Base-by-base conservation (phyloP, 2,888 invertebrate genomes). In the Cataglyphis livida region DNA sequence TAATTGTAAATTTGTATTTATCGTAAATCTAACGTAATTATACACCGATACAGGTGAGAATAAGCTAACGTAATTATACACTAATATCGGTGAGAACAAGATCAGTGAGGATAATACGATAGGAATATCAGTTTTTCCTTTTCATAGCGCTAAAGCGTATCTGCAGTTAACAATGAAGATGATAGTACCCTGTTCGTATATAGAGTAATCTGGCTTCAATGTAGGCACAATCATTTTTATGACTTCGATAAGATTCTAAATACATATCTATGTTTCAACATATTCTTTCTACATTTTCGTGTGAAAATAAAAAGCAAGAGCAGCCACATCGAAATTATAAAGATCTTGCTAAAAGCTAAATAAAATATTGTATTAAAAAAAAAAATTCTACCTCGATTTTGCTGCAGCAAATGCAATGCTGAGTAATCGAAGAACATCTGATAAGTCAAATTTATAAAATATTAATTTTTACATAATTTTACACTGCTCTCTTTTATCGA, bases 1-100 rank as follows among this genome's bases (percentile, higher is more conserved):
- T 35, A 51, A 62, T 51, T 35, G 18, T 18, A 64, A 64, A 64
- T 75, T 44, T 32, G n/a, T 44, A 44, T 74, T 75, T 75, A 51
- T 48, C 25, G 6, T 32, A 38, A 64, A 74, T 48, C 10, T 73
- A 28, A 41, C 28, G 25, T 6, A 57, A 18, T 38, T 44, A 21
- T 62, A 38, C 38, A 61, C 15, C 44, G 41, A 61, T 44, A 32
- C 7, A 74, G 41, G 32, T 41, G 35, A 57, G 15, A 57, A 54
- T 0, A 25, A 25, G 25, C 9, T 73, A n/a, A 41, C 28, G 35
- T 6, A 57, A 18, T 35, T 44, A 21, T 61, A 38, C 38, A 59
- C 15, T 28, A 28, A 59, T 32, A 32, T 5, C 61, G 41, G 21
- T 44, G 35, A 57, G 15, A 38, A 35, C n/a, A 54, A 57, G 12